Evolutionary conservation across 1,140 invertebrate species (phyloP).

Genomic region (Sitophilus oryzae): DNA sequence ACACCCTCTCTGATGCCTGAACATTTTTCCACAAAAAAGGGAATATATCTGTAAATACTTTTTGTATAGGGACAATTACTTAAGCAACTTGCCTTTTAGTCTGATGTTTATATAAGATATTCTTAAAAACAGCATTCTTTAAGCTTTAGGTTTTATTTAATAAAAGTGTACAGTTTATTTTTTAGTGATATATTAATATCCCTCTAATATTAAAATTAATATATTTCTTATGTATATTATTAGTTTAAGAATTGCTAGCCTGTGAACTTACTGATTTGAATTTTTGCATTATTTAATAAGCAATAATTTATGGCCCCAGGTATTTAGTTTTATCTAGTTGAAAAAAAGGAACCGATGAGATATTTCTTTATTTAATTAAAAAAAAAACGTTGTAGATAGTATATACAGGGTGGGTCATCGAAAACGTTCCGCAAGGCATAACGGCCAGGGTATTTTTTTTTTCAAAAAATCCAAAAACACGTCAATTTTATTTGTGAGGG

Average conservation of each 20-base stretch:
- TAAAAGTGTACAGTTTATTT: slow-evolving; percentile 18
- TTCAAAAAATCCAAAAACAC: no score
- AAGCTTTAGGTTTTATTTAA: slow-evolving; percentile 17
- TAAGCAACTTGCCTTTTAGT: no score
- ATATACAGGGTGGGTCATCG: no score
- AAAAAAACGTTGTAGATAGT: no score
- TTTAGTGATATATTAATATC: slow-evolving; percentile 19
- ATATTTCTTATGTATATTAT: slow-evolving; percentile 19
- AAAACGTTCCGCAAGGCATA: no score
- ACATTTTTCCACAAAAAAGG: no score
- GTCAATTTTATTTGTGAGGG: no score
- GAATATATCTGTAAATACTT: no score
- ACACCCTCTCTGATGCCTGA: no score
- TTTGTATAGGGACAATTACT: no score
- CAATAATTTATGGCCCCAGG: slow-evolving; percentile 20
- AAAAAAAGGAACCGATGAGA: background rate
- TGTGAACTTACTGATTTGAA: slow-evolving; percentile 5
- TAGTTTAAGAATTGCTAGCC: slow-evolving; percentile 3
- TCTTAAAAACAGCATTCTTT: slow-evolving; percentile 16
- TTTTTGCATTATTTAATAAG: slow-evolving; percentile 16
- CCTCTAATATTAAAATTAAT: slow-evolving; percentile 21
- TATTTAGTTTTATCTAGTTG: background rate
- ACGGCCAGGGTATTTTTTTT: no score
- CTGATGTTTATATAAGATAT: background rate
- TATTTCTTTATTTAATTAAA: no score